Base-by-base conservation (phyloP, 2,797 vertebrate genomes). In the Melopsittacus undulatus region DNA sequence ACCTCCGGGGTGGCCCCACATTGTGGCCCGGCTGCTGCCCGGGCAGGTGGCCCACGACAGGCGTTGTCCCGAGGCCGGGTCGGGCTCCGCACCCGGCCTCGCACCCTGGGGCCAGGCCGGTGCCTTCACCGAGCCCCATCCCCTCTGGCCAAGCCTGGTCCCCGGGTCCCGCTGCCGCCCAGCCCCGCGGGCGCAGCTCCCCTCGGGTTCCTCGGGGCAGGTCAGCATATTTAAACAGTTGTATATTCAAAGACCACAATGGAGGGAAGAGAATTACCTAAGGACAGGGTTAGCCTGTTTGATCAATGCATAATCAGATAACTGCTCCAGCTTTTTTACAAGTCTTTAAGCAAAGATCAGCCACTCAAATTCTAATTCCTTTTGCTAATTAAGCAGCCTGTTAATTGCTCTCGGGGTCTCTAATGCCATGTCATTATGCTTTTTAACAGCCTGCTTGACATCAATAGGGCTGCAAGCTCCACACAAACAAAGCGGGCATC, bases 361-460 rank as follows among this genome's bases (percentile, higher is more conserved):
- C 98, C 98, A 97, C 98, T 98, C 98, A 97, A 97, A 98, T 98
- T 98, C 98, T 97, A 98, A 98, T 98, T 98, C 98, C 98, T 98
- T 97, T 90, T 97, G 98, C 98, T 99, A 99, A 99, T 98, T 98
- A 98, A 98, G 98, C 98, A 98, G 98, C 96, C 98, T 98, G 98
- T 98, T 99, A 99, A 99, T 99, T 99, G 98, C 98, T 98, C 98
- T 97, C 97, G 97, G 98, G 98, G 98, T 98, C 98, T 98, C 97
- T 97, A 98, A 98, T 98, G 98, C 98, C 98, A 97, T 98, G 97
- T 98, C 98, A 98, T 98, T 98, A 98, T 98, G 97, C 97, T 97
- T 96, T 97, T 97, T 97, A 97, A 98, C 97, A 95, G 97, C 98
- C 97, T 97, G 97, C 96, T 96, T 97, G 97, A 97, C 98, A 98